Evolutionary conservation across 2,888 invertebrate genomes (phyloP), one percentile per base, ranked within the genome.

Genomic region (Scaptomyza parva): DNA sequence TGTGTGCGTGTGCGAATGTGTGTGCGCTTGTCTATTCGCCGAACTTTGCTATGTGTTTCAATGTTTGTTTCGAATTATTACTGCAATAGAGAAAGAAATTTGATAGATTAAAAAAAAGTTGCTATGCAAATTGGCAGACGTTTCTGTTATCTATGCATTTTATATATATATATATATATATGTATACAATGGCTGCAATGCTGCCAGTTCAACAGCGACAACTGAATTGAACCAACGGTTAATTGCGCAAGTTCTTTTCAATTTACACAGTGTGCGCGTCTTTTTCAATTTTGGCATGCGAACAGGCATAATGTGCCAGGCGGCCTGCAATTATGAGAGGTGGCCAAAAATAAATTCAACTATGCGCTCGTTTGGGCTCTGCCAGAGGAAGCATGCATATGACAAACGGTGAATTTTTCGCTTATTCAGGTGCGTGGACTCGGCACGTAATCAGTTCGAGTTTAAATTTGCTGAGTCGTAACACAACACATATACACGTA

Each of bases 281-380:
- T 17, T 26, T 33, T 39, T 53, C 28, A 53, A 45, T 62, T 69
- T 85, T 78, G 79, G 84, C 77, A 74, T 61, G 57, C 45, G 47
- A 22, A 24, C 54, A 52, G 57, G 51, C 67, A 70, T 66, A 61
- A 85, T 57, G 58, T 63, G 59, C 39, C 71, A 68, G 55, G 57
- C 63, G 70, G 88, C 75, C 71, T 88, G 84, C 81, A 84, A 84
- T 84, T 84, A 84, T 84, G 87, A 88, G 76, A 88, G 75, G 67
- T 55, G 62, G 81, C 88, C 88, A 84, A 84, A 84, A 84, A 88
- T 84, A 84, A 88, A 82, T 69, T 58, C 66, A 55, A 86, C 68
- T 70, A 70, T 82, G 79, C 83, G 83, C 86, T 74, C 63, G 76
- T 75, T 75, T 71, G 52, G 52, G 39, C 70, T 45, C 51, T 30